Evolutionary conservation across 2,113 vertebrate genomes (phyloP).

Genomic region (Osmerus mordax): DNA sequence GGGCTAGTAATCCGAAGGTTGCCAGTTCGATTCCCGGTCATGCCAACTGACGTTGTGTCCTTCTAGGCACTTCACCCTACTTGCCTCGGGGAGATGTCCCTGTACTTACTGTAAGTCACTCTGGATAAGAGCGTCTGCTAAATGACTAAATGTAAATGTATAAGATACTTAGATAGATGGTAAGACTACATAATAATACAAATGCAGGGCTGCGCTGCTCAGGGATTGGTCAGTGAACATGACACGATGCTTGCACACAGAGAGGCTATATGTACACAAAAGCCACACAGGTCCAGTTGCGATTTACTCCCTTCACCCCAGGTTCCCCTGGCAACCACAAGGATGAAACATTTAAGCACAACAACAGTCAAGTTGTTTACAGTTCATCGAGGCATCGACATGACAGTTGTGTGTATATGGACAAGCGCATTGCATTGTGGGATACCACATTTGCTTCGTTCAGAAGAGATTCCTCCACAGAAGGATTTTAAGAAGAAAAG

Average conservation of each 20-base stretch:
- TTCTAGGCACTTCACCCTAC: too few relatives aligned
- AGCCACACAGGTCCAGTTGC: slow-evolving; percentile 13
- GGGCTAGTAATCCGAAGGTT: too few relatives aligned
- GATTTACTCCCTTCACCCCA: slow-evolving; percentile 6
- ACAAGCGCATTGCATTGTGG: not conserved
- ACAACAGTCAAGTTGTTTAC: slow-evolving; percentile 9
- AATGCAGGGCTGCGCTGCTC: not conserved
- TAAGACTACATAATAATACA: not conserved
- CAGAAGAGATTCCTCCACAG: not conserved
- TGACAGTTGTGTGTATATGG: not conserved
- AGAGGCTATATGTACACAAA: not conserved
- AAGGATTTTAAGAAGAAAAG: slow-evolving; percentile 5
- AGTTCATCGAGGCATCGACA: slow-evolving; percentile 15
- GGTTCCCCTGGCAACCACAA: slow-evolving; percentile 2
- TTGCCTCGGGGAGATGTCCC: too few relatives aligned
- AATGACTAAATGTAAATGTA: too few relatives aligned
- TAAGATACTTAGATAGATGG: not conserved
- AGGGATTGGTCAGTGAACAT: too few relatives aligned
- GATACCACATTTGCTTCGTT: not conserved
- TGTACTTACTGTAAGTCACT: too few relatives aligned
- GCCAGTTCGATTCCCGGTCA: too few relatives aligned
- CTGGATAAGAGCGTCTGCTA: too few relatives aligned
- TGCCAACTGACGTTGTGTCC: too few relatives aligned
- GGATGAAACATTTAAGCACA: slow-evolving; percentile 4
- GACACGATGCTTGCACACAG: too few relatives aligned